phyloP scores from a whole-genome alignment of 1,140 invertebrate species.

The Dreissena polymorpha region DNA sequence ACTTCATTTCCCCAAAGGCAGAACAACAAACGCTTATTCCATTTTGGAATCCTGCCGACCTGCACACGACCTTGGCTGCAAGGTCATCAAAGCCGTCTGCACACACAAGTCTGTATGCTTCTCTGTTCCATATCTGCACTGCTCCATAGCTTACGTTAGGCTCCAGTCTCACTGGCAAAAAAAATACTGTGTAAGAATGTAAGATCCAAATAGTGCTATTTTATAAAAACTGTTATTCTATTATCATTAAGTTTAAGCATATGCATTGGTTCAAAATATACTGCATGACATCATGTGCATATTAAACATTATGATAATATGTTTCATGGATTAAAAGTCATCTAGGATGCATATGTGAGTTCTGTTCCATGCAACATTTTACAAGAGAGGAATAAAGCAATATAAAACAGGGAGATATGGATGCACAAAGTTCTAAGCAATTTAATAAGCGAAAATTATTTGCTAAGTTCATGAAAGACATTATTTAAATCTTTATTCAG shows the following conservation, averaged over 20 bases:
- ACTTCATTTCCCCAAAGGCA: slow-evolving; percentile 47
- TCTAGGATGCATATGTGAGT: too few relatives aligned
- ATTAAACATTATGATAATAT: too few relatives aligned
- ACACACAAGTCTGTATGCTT: slow-evolving; percentile 58
- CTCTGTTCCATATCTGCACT: slow-evolving; percentile 57
- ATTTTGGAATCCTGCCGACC: slow-evolving; percentile 41
- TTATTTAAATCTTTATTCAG: too few relatives aligned
- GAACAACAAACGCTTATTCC: slow-evolving; percentile 60
- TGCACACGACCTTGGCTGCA: slow-evolving; percentile 62
- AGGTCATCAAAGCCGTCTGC: slow-evolving; percentile 63
- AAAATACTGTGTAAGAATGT: background rate
- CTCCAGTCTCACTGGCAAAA: slow-evolving; percentile 56
- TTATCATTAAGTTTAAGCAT: background rate
- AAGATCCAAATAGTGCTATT: background rate
- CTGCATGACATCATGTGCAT: too few relatives aligned
- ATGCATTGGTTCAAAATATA: too few relatives aligned
- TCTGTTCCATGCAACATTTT: too few relatives aligned
- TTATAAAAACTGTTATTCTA: background rate
- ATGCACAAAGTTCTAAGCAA: too few relatives aligned
- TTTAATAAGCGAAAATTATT: too few relatives aligned
- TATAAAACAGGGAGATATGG: too few relatives aligned
- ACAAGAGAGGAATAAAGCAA: too few relatives aligned
- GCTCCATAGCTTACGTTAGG: slow-evolving; percentile 61
- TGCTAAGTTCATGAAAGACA: too few relatives aligned
- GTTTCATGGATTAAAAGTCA: too few relatives aligned